phyloP scores from a whole-genome alignment of 2,797 vertebrate species.

The Coreius guichenoti region DNA sequence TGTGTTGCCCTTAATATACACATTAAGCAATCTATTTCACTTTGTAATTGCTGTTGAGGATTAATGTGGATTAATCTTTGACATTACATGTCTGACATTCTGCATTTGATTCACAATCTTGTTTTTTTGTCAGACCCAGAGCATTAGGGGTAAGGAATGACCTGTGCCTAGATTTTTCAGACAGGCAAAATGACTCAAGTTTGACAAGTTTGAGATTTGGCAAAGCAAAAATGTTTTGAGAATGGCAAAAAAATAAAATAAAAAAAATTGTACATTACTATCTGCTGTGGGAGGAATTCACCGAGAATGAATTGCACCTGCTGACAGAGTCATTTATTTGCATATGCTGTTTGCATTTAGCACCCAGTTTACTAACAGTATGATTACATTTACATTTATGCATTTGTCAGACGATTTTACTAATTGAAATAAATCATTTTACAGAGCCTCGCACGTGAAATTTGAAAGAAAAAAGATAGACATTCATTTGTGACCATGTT shows the following conservation, averaged over 20 bases:
- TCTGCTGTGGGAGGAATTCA: not conserved
- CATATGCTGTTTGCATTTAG: not conserved
- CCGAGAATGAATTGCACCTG: not conserved
- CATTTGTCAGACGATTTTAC: not conserved
- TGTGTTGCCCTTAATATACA: not conserved
- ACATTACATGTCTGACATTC: not conserved
- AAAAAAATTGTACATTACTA: not conserved
- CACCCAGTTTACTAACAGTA: slow-evolving; percentile 2
- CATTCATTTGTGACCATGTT: not conserved
- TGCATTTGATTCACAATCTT: slow-evolving; percentile 15
- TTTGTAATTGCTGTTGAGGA: not conserved
- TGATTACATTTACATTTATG: not conserved
- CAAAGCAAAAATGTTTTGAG: not conserved
- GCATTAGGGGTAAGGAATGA: not conserved
- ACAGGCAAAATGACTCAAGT: slow-evolving; percentile 1
- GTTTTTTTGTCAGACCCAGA: not conserved
- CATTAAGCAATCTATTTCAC: slow-evolving; percentile 8
- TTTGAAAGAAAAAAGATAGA: not conserved
- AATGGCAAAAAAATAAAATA: not conserved
- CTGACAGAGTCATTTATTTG: not conserved
- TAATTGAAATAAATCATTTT: not conserved
- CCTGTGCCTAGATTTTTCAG: not conserved
- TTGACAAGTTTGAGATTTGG: slow-evolving; percentile 15
- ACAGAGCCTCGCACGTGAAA: not conserved
- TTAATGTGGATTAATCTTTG: not conserved